Conservation (phyloP, 2,888 invertebrate species). For the Drepanosiphum platanoidis region DNA sequence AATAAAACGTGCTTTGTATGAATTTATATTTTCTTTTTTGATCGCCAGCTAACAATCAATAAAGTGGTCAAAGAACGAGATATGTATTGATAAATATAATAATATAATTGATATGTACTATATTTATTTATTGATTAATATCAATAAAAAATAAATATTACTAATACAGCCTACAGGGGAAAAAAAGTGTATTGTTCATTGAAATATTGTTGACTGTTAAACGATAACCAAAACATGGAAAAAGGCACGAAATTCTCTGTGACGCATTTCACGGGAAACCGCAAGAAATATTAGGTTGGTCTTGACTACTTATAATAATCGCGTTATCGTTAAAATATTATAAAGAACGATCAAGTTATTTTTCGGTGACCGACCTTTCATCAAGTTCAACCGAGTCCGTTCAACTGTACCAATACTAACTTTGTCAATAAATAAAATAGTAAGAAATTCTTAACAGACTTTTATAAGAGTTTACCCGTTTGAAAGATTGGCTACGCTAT, state of each 20-base stretch:
- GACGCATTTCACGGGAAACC: not conserved
- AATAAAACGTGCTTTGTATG: too few relatives aligned
- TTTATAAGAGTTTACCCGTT: too few relatives aligned
- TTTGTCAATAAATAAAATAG: too few relatives aligned
- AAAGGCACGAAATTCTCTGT: not conserved
- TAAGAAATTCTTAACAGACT: too few relatives aligned
- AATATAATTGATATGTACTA: too few relatives aligned
- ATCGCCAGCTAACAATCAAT: not conserved
- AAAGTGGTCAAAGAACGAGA: not conserved
- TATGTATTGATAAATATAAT: not conserved
- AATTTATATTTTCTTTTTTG: too few relatives aligned
- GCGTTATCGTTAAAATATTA: not conserved
- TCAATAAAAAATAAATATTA: not conserved
- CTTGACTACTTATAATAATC: not conserved
- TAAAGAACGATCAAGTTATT: not conserved
- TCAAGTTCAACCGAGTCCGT: not conserved
- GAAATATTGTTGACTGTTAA: too few relatives aligned
- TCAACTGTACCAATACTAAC: too few relatives aligned
- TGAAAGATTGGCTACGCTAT: too few relatives aligned
- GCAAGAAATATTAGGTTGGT: not conserved
- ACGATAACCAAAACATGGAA: not conserved
- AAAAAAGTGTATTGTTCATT: too few relatives aligned
- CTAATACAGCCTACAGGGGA: not conserved
- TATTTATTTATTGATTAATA: too few relatives aligned
- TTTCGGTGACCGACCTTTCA: not conserved